Evolutionary conservation across 1,140 invertebrate genomes (phyloP), one percentile per base, ranked within the genome.

Genomic region (Drosophila funebris): DNA sequence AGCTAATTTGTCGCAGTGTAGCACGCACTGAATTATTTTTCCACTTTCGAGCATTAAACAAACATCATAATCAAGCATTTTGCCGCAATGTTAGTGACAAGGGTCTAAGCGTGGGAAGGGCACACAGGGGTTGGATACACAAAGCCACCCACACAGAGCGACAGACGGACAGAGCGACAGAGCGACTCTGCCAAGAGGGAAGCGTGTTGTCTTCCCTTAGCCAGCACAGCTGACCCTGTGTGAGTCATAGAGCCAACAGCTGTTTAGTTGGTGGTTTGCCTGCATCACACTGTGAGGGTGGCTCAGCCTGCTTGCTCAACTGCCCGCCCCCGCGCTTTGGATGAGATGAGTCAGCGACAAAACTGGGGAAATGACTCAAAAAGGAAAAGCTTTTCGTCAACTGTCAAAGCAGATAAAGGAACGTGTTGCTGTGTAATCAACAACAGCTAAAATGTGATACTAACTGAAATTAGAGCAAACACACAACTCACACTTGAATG

Each of bases 61-160:
- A 85, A 87, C 81, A 85, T 77, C 77, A 77, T 85, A 87, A 85
- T 87, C 77, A 81, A 87, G 73, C 76, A 81, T 72, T 85, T 85
- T 87, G 82, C 46, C 37, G 73, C 73, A 64, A 79, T 73, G 39
- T 60, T 53, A 64, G 62, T 60, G 61, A 60, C 79, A 71, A 29
- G 48, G 22, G 52, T 60, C 48, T 46, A 24, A 27, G 1, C 3
- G n/a, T 22, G 27, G 8, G 7, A 33, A 13, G 31, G 5, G 37
- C 13, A 9, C 4, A 13, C 31, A 18, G 66, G 22, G 64, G 54
- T 20, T 50, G 13, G 68, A 33, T 50, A 67, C 75, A 61, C 37
- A 60, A 56, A 57, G 50, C 52, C 63, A 60, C 18, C 56, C 54
- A 50, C 56, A 14, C 44, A 48, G n/a, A 52, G 11, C n/a, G n/a